Conservation (phyloP, 2,113 vertebrate species). For the Centropus unirufus region DNA sequence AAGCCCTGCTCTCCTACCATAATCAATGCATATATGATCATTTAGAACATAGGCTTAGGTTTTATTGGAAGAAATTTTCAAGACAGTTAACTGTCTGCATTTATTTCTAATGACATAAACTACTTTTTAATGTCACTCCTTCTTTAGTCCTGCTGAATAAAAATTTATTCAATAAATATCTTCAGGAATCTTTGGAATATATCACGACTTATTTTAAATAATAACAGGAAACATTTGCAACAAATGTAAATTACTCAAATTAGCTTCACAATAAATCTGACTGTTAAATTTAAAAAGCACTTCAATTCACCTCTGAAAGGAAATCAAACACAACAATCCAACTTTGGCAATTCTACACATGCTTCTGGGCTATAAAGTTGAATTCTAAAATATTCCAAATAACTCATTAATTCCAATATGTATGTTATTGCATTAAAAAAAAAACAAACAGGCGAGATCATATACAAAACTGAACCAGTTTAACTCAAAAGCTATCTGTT, state of each 20-base stretch:
- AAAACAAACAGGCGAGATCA: neutral
- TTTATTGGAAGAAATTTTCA: neutral
- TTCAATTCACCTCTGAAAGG: neutral
- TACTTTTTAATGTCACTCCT: neutral
- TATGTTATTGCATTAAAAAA: neutral
- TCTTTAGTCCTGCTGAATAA: neutral
- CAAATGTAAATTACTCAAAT: neutral
- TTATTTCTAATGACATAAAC: neutral
- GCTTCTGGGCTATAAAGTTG: neutral
- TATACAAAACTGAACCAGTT: neutral
- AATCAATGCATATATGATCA: neutral
- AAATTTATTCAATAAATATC: neutral
- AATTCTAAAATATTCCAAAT: neutral
- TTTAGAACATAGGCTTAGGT: neutral
- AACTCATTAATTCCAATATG: neutral
- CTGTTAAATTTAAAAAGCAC: neutral
- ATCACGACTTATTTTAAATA: neutral
- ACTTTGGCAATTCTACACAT: neutral
- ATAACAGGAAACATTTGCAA: neutral
- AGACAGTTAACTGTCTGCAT: neutral
- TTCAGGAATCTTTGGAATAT: neutral
- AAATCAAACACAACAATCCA: neutral
- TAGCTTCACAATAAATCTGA: neutral
- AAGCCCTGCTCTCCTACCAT: neutral
- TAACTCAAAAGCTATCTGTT: neutral